Conservation (phyloP, 1,140 invertebrate genomes). For the Apis mellifera region Amel_HAv3.1 CM009943.2:5522001-5522500, state of each 20-base stretch:
- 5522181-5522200: slow-evolving; percentile 57
- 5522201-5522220: slow-evolving; percentile 59
- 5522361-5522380: slow-evolving; percentile 70
- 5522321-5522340: slow-evolving; percentile 59
- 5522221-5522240: slow-evolving; percentile 42
- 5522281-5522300: too few species aligned
- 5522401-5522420: slow-evolving; percentile 43
- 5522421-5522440: slow-evolving; percentile 72
- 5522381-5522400: slow-evolving; percentile 38
- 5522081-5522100: slow-evolving; percentile 79
- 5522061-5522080: slow-evolving; percentile 78
- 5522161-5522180: slow-evolving; percentile 64
- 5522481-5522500: slow-evolving; percentile 71
- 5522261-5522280: slow-evolving; percentile 50
- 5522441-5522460: slow-evolving; percentile 75
- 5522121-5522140: slow-evolving; percentile 78
- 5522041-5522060: slow-evolving; percentile 77
- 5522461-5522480: slow-evolving; percentile 79
- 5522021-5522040: slow-evolving; percentile 64
- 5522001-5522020: slow-evolving; percentile 47
- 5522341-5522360: slow-evolving; percentile 57
- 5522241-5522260: slow-evolving; percentile 42
- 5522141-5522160: slow-evolving; percentile 78
- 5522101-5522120: slow-evolving; percentile 76
- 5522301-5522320: slow-evolving; percentile 55